phyloP scores from a whole-genome alignment of 2,888 invertebrate species.

The Drosophila setosimentum region DNA sequence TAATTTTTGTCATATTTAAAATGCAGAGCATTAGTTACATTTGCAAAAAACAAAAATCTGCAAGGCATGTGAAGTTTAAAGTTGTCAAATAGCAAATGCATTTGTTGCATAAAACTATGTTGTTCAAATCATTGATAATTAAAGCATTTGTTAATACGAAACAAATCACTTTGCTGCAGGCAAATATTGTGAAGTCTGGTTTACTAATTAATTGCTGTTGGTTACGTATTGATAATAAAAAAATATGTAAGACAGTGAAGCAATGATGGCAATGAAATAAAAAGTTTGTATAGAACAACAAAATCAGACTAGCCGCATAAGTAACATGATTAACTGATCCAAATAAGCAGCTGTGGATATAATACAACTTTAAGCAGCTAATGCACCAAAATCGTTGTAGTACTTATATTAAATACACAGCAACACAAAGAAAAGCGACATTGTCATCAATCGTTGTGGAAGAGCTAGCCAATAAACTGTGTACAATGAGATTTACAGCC shows the following conservation, averaged over 20 bases:
- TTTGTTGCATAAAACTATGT: not conserved
- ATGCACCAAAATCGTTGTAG: constrained; percentile 29
- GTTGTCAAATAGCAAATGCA: constrained; percentile 10
- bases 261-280: not conserved
- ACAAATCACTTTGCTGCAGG: not conserved
- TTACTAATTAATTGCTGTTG: not conserved
- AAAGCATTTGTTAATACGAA: not conserved
- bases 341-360: constrained; percentile 26
- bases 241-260: rapidly evolving
- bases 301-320: not conserved
- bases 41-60: constrained; percentile 26
- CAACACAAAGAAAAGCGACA: not conserved
- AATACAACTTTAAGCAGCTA: constrained; percentile 15
- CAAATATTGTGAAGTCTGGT: not conserved
- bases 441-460: constrained; percentile 58
- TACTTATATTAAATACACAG: constrained; percentile 29
- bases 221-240: not conserved
- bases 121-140: not conserved
- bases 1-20: constrained; percentile 81
- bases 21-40: constrained; percentile 76
- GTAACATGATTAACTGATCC: constrained; percentile 7
- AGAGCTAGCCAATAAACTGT: constrained; percentile 69
- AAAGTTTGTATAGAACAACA: not conserved
- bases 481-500: constrained; percentile 71
- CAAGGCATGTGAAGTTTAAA: constrained; percentile 27